Base-by-base conservation (phyloP, 2,797 vertebrate species). In the Adelosebastes latens region DNA sequence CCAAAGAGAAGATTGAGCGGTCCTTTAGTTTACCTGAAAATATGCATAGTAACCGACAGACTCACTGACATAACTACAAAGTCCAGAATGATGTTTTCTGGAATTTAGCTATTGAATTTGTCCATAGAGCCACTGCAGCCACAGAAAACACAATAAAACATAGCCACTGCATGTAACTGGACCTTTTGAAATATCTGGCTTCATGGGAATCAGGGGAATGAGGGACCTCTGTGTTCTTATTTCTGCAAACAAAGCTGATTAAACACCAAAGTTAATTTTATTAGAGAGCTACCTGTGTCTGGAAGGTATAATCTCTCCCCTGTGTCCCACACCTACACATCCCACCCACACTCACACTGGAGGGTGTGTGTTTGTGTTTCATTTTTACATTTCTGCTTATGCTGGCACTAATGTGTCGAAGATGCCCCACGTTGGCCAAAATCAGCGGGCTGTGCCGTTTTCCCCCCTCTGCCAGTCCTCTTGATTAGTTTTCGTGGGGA, bases 241-340 rank as follows among this genome's bases (percentile, higher is more conserved):
- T 87, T 84, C 72, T 88, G 79, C 90, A 91, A 80, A 88, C 75
- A 59, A 76, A 72, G 69, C 73, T 73, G 72, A 74, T 83, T 83
- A 73, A 85, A 83, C 77, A 63, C 72, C 84, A 85, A 62, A 80
- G 75, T 75, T 87, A 82, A 89, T 87, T 87, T 88, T 67, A 89
- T 91, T 86, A 87, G 80, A 84, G 81, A 53, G 73, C 79, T 85
- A 89, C 88, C 86, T 92, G 84, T 78, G 80, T 82, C 88, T 82
- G 58, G 65, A 87, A 80, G 89, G 77, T 75, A n/a, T n/a, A 12
- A 80, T 73, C 55, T 32, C 68, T 72, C 88, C 85, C 81, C 42
- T 3, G 84, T 72, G 81, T 72, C 75, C 66, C 62, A 20, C 76
- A 36, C 86, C 79, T 25, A 11, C 87, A 56, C 75, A 49, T 60